These are phyloP conservation scores for Sciurus carolinensis DNA, from an alignment of 2,797 vertebrate genomes.

Conservation along the genomic window DNA sequence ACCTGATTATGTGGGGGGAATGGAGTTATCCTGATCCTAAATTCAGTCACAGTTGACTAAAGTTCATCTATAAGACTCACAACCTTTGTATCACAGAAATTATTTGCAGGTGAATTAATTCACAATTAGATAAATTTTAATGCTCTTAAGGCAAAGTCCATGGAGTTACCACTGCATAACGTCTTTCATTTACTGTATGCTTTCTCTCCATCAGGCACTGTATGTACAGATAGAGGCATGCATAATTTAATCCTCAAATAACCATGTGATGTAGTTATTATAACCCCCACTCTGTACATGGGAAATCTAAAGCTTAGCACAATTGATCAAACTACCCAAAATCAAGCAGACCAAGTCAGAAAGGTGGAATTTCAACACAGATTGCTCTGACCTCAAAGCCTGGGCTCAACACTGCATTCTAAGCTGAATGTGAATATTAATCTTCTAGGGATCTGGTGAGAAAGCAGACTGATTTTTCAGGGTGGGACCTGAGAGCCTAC, in stretches of 20 bases:
- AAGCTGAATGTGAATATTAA: accelerated
- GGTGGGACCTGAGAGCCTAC: neutral
- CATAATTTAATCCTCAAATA: neutral
- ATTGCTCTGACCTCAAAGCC: neutral
- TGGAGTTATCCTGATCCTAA: neutral
- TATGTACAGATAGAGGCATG: neutral
- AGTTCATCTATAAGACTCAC: neutral
- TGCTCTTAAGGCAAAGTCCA: neutral
- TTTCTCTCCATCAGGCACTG: neutral
- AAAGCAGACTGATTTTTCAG: accelerated
- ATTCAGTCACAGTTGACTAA: neutral
- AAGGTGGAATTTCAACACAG: neutral
- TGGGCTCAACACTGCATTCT: neutral
- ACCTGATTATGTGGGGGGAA: neutral
- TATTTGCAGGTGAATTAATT: neutral
- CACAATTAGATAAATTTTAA: neutral
- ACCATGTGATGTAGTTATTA: neutral
- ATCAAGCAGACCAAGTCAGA: neutral
- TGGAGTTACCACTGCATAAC: accelerated
- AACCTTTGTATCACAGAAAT: neutral
- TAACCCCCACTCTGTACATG: neutral
- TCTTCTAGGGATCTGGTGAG: neutral
- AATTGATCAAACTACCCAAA: neutral
- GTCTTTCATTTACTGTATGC: neutral
- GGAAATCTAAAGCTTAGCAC: neutral